Conservation (phyloP, 2,888 invertebrate genomes). For the Lochmaea crataegi region DNA sequence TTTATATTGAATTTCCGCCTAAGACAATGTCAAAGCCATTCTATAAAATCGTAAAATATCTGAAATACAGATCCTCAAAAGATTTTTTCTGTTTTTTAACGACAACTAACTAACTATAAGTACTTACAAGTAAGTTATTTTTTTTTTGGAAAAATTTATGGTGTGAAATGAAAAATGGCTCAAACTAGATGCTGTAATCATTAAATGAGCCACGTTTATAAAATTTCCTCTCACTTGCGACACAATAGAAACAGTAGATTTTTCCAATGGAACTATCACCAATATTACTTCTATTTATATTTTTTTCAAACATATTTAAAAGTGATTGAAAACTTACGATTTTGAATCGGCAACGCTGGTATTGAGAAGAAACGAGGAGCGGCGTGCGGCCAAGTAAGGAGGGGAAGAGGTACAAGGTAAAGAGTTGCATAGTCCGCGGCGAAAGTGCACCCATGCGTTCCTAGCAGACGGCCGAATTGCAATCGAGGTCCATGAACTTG, state of each 20-base stretch:
- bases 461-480: conserved; percentile 66
- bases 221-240: too few relatives aligned
- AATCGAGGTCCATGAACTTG: conserved; percentile 61
- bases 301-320: not conserved
- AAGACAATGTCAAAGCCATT: too few relatives aligned
- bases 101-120: too few relatives aligned
- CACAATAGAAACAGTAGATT: not conserved
- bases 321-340: not conserved
- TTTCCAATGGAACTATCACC: not conserved
- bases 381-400: conserved; percentile 21
- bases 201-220: too few relatives aligned
- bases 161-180: too few relatives aligned
- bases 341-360: conserved; percentile 23
- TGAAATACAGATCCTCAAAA: too few relatives aligned
- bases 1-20: too few relatives aligned
- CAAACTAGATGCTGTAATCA: too few relatives aligned
- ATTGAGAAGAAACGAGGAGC: conserved; percentile 15
- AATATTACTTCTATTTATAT: not conserved
- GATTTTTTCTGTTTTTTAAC: too few relatives aligned
- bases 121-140: too few relatives aligned
- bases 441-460: conserved; percentile 67
- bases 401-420: conserved; percentile 51
- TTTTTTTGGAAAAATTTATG: too few relatives aligned
- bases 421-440: conserved; percentile 63
- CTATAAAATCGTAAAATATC: too few relatives aligned